These are phyloP conservation scores for Myrmecophaga tridactyla DNA, from an alignment of 2,113 vertebrate species.

Conservation along the genomic window DNA sequence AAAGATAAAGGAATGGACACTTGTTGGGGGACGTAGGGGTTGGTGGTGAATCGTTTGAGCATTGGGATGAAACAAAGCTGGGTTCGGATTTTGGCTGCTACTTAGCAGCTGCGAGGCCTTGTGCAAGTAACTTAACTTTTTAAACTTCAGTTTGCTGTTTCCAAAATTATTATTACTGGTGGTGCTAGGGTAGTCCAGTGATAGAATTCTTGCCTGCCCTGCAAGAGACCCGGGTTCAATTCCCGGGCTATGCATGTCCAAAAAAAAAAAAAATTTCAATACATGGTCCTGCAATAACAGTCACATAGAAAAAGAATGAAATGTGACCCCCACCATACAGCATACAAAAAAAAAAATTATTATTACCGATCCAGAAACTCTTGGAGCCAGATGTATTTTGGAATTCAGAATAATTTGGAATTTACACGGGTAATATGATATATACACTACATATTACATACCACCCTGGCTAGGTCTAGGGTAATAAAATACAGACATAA, in stretches of 20 bases:
- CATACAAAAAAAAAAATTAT: too few relatives aligned
- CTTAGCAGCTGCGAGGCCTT: not conserved
- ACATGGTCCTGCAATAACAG: too few relatives aligned
- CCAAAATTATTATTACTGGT: not conserved
- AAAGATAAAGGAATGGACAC: not conserved
- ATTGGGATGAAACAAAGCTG: not conserved
- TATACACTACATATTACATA: not conserved
- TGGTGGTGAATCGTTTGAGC: not conserved
- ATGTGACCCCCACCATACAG: too few relatives aligned
- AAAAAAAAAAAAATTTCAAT: too few relatives aligned
- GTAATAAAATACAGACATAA: slow-evolving; percentile 62
- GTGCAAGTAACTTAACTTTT: not conserved
- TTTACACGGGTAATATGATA: slow-evolving; percentile 53
- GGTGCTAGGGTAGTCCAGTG: too few relatives aligned
- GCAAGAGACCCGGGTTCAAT: too few relatives aligned
- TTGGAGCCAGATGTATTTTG: slow-evolving; percentile 50
- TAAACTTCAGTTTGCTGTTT: not conserved
- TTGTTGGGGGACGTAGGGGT: too few relatives aligned
- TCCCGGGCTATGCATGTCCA: too few relatives aligned
- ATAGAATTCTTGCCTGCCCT: too few relatives aligned
- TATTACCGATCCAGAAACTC: not conserved
- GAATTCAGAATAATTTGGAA: slow-evolving; percentile 50
- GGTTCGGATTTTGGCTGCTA: not conserved
- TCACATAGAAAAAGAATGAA: too few relatives aligned
- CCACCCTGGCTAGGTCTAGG: not conserved